These are phyloP conservation scores for Myiothlypis coronata DNA, from an alignment of 2,797 vertebrate species.

Conservation along the genomic window DNA sequence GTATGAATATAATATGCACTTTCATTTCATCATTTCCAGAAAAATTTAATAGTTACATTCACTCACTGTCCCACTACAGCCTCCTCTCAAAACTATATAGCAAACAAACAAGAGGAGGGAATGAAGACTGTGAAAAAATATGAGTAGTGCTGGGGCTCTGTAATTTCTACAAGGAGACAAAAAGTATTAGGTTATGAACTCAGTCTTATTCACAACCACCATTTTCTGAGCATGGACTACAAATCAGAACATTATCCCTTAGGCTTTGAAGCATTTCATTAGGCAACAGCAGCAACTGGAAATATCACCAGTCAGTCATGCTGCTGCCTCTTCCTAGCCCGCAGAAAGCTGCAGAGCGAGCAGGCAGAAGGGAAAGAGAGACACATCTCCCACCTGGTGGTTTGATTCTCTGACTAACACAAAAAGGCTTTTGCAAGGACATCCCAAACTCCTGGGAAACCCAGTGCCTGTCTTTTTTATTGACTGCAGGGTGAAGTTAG, in stretches of 20 bases:
- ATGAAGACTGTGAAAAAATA: not conserved
- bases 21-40: slow-evolving; percentile 60
- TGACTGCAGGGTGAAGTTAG: not conserved
- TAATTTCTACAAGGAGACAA: not conserved
- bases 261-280: not conserved
- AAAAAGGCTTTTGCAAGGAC: not conserved
- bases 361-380: not conserved
- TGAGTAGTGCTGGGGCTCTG: not conserved
- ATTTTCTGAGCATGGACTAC: not conserved
- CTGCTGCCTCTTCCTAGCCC: not conserved
- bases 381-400: not conserved
- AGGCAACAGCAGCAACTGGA: not conserved
- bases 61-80: not conserved
- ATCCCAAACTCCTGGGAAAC: not conserved
- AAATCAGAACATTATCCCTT: not conserved
- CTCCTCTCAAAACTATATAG: not conserved
- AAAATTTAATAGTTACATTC: slow-evolving; percentile 45
- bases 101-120: slow-evolving; percentile 16
- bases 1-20: slow-evolving; percentile 57
- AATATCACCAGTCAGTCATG: not conserved
- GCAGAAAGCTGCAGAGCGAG: not conserved
- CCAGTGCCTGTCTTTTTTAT: not conserved
- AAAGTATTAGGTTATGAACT: not conserved
- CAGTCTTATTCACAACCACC: not conserved
- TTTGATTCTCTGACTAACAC: accelerated